Percentiles rank a stretch among this genome's conserved stretches.
These are phyloP conservation scores for Notolepis coatsorum DNA, from an alignment of 2,797 vertebrate genomes.

Conservation along the genomic window DNA sequence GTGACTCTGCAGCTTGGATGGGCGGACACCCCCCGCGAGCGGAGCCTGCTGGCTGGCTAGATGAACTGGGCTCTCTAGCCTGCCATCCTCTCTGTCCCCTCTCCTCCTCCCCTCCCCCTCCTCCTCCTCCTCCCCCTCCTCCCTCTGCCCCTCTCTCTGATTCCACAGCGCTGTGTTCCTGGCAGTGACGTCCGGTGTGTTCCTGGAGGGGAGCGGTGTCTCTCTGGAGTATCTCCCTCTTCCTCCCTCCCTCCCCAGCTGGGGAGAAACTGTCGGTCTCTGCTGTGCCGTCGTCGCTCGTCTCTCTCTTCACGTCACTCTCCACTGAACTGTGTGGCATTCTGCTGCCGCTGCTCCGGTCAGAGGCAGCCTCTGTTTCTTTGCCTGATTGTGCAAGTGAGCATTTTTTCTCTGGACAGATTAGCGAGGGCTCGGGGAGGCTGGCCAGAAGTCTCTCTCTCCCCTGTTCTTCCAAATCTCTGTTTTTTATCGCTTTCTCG, in stretches of 20 bases:
- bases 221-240: slow-evolving; percentile 55
- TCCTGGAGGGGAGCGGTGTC: slow-evolving; percentile 63
- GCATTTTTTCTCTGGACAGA: slow-evolving; percentile 59
- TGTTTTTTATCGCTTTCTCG: slow-evolving; percentile 48
- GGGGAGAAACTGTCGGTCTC: slow-evolving; percentile 52
- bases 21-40: slow-evolving; percentile 70
- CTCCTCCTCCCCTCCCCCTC: slow-evolving; percentile 63
- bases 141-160: slow-evolving; percentile 56
- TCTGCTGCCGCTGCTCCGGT: slow-evolving; percentile 68
- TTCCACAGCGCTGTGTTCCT: slow-evolving; percentile 64
- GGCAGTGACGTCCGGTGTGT: slow-evolving; percentile 62
- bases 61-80: slow-evolving; percentile 67
- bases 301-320: slow-evolving; percentile 62
- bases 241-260: slow-evolving; percentile 60
- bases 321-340: slow-evolving; percentile 76
- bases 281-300: slow-evolving; percentile 46
- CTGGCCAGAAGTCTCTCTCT: slow-evolving; percentile 44
- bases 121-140: slow-evolving; percentile 48
- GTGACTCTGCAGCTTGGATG: slow-evolving; percentile 78
- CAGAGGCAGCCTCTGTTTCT: slow-evolving; percentile 57
- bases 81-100: slow-evolving; percentile 60
- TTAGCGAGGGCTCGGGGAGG: slow-evolving; percentile 55
- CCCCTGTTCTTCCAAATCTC: slow-evolving; percentile 35
- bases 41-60: slow-evolving; percentile 70
- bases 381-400: slow-evolving; percentile 64